phyloP scores from a whole-genome alignment of 2,797 vertebrate species.

The Coracias cyanogaster region DNA sequence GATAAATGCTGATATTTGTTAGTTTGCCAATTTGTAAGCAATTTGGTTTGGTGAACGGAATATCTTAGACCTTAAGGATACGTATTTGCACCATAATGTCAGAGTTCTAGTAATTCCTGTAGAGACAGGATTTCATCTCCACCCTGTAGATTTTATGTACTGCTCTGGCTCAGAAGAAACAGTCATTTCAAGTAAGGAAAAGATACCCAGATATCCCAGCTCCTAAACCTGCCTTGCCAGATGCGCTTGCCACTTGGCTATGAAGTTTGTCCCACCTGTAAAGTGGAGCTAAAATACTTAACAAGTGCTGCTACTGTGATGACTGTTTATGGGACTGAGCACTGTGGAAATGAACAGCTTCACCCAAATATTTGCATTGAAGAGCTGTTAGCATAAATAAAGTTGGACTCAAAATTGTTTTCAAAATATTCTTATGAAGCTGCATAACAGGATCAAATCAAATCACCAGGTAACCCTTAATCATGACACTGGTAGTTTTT shows the following conservation, averaged over 20 bases:
- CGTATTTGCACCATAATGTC: background rate
- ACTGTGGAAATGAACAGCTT: background rate
- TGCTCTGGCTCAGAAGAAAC: background rate
- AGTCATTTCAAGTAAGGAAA: background rate
- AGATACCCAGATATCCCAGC: background rate
- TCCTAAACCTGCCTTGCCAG: background rate
- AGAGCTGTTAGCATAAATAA: background rate
- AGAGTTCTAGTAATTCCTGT: background rate
- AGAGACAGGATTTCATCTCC: background rate
- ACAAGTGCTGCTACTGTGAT: background rate
- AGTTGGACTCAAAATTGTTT: background rate
- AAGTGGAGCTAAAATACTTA: background rate
- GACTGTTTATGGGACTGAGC: background rate
- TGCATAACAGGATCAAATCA: background rate
- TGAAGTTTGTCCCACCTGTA: background rate
- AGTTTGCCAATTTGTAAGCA: slow-evolving; percentile 59
- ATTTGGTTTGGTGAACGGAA: slow-evolving; percentile 52
- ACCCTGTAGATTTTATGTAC: background rate
- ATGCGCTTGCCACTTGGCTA: background rate
- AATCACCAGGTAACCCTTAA: background rate
- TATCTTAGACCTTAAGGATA: background rate
- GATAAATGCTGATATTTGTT: slow-evolving; percentile 31
- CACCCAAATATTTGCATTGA: background rate
- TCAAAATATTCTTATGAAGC: background rate
- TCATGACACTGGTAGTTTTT: background rate